phyloP scores from a whole-genome alignment of 2,888 invertebrate species.

The Cremastobaeus sp. region DNA sequence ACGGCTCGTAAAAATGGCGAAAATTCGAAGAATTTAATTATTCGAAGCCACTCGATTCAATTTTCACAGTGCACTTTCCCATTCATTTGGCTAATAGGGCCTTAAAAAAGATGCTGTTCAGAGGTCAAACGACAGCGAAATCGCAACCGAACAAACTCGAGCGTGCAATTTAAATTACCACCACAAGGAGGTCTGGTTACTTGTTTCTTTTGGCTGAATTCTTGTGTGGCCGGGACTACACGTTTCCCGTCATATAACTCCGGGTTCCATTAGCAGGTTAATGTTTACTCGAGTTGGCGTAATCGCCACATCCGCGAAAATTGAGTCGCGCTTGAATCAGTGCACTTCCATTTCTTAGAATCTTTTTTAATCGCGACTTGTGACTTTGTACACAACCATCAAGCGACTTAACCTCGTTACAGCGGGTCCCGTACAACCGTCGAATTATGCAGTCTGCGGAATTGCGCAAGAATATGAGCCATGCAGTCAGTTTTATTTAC shows the following conservation, averaged over 20 bases:
- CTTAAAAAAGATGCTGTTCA: too few relatives aligned
- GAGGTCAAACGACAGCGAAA: background rate
- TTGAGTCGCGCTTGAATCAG: constrained; percentile 22
- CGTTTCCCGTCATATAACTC: constrained; percentile 39
- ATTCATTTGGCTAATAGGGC: too few relatives aligned
- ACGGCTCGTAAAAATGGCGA: too few relatives aligned
- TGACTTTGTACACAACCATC: constrained; percentile 23
- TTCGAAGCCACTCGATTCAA: too few relatives aligned
- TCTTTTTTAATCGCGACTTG: constrained; percentile 22
- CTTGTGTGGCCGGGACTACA: too few relatives aligned
- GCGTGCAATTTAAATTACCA: constrained; percentile 23
- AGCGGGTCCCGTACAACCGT: constrained; percentile 12
- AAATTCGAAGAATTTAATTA: too few relatives aligned
- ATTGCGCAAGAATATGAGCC: constrained; percentile 15
- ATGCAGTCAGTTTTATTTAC: constrained; percentile 8
- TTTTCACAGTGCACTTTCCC: too few relatives aligned
- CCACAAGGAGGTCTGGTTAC: constrained; percentile 14
- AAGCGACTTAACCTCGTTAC: constrained; percentile 21
- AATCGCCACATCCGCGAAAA: constrained; percentile 37
- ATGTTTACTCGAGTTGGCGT: constrained; percentile 43
- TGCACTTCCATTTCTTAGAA: constrained; percentile 23
- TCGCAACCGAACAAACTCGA: constrained; percentile 7
- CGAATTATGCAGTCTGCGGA: constrained; percentile 13
- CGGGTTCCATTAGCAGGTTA: constrained; percentile 49
- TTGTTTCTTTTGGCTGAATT: constrained; percentile 25